Percentiles rank a stretch among this genome's conserved stretches.
These are phyloP conservation scores for Bursaphelenchus okinawaensis DNA, from an alignment of 2,888 invertebrate genomes.

Conservation along the genomic window DNA sequence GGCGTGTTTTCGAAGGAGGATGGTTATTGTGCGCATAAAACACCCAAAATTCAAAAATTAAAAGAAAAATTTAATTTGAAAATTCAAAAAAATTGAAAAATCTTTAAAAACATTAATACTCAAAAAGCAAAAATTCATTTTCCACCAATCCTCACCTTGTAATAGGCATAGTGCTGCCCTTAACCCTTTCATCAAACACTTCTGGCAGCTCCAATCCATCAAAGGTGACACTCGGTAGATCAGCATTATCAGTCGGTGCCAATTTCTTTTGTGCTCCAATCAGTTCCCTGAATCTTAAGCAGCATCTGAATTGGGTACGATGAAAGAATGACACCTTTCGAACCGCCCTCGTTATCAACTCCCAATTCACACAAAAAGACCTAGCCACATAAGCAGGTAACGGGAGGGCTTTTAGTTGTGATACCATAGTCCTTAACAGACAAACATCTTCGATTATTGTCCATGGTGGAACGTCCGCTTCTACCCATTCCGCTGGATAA, in stretches of 20 bases:
- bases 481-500: slow-evolving; percentile 5
- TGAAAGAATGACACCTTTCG: not conserved
- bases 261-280: slow-evolving; percentile 8
- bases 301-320: not conserved
- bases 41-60: no score
- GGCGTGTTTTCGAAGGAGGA: not conserved
- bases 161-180: slow-evolving; percentile 5
- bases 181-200: not conserved
- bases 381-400: slow-evolving; percentile 2
- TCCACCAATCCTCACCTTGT: no score
- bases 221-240: not conserved
- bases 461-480: slow-evolving; percentile 2
- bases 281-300: slow-evolving; percentile 4
- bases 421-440: not conserved
- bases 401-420: slow-evolving; percentile 7
- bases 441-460: not conserved
- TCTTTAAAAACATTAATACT: no score
- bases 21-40: not conserved
- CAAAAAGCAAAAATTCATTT: no score
- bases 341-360: not conserved
- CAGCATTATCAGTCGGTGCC: slow-evolving; percentile 7
- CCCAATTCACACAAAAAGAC: slow-evolving; percentile 9
- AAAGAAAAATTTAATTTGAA: no score
- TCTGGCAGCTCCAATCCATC: slow-evolving; percentile 2
- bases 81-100: no score